Evolutionary conservation across 2,797 vertebrate genomes (phyloP), one percentile per base, ranked within the genome.

Genomic region (Balearica regulorum): DNA sequence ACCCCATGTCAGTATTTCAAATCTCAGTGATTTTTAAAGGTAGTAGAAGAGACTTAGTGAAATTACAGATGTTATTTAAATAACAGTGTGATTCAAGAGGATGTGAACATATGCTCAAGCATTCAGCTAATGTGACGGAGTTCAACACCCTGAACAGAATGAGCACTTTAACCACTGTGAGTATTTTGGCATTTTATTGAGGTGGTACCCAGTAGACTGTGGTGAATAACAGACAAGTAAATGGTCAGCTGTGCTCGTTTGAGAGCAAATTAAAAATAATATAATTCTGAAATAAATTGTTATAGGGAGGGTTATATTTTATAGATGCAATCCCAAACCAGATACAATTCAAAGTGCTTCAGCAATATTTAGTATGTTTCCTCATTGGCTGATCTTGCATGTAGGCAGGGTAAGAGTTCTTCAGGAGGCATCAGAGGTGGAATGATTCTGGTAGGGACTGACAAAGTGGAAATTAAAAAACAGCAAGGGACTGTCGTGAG

Each of bases 61-160:
- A 90, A 93, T 91, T 91, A 75, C 49, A 86, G 58, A 46, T 72
- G 37, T 70, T 93, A 82, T 83, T 93, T 76, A 79, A 91, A 62
- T 79, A 90, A 93, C 0, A 3, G 7, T 37, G 33, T 48, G 48
- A 83, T 90, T 90, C n/a, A 81, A 90, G 43, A 90, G 25, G 3
- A 73, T 51, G 29, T 13, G 43, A 76, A 72, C 39, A 31, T 46
- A 82, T 26, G 6, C 13, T 91, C 44, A 84, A 37, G 15, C n/a
- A 64, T 82, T 94, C 58, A 62, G 39, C 37, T 82, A 73, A 69
- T 20, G 20, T 88, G 35, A 62, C 1, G 2, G 53, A 83, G 18
- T 29, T 88, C 85, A 76, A 87, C 57, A 78, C 17, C 48, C 46
- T 46, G 49, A 48, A 83, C 9, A 65, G 60, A 92, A 91, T 8